Percentiles rank a stretch among this genome's conserved stretches.
phyloP scores from a whole-genome alignment of 2,797 vertebrate species.

The Fistularia commersonii region DNA sequence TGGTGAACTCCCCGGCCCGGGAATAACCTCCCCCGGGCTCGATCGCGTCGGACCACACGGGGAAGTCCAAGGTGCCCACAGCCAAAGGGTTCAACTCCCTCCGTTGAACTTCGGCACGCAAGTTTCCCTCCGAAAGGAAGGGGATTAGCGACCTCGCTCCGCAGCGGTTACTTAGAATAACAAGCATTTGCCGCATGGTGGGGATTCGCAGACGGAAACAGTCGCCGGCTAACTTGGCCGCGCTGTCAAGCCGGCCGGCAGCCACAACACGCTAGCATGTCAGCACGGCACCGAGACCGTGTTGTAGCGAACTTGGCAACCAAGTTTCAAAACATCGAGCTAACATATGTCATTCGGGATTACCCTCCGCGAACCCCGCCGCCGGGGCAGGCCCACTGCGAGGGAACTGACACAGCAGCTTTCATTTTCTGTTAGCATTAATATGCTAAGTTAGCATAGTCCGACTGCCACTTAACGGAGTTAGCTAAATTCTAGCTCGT shows the following conservation, averaged over 20 bases:
- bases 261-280: constrained; percentile 24
- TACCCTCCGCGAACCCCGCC: no score
- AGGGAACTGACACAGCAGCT: constrained; percentile 63
- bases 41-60: constrained; percentile 6
- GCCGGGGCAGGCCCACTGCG: constrained; percentile 31
- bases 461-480: constrained; percentile 6
- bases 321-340: constrained; percentile 14
- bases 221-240: constrained; percentile 32
- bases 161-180: not conserved
- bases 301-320: constrained; percentile 24
- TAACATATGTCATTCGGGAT: no score
- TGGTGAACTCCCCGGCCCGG: constrained; percentile 37
- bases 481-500: constrained; percentile 4
- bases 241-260: constrained; percentile 14
- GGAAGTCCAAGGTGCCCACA: not conserved
- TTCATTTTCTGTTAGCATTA: constrained; percentile 68
- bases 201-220: not conserved
- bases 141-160: no score
- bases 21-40: constrained; percentile 18
- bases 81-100: no score
- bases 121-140: not conserved
- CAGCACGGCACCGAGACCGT: not conserved
- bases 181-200: constrained; percentile 45
- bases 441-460: constrained; percentile 60
- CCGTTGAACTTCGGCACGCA: not conserved